These are phyloP conservation scores for Branchinecta lindahli DNA, from an alignment of 1,140 invertebrate genomes.

Conservation along the genomic window DNA sequence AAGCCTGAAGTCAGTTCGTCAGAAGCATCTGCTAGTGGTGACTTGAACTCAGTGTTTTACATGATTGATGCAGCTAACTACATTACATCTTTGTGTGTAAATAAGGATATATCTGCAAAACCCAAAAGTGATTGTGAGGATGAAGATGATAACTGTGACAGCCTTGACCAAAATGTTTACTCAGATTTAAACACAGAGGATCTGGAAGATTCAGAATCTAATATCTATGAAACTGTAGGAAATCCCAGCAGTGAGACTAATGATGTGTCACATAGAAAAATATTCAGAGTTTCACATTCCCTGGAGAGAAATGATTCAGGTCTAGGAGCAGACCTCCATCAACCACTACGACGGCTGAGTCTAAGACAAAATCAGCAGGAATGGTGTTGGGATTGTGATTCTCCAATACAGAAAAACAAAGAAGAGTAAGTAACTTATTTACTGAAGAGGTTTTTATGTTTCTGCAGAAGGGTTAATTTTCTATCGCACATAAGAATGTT, in stretches of 20 bases:
- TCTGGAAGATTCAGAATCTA: neutral
- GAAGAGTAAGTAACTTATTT: neutral
- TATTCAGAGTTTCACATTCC: neutral
- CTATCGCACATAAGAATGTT: too few species aligned
- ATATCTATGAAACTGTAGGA: neutral
- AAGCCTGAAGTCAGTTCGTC: neutral
- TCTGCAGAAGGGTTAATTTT: neutral
- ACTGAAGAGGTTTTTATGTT: neutral
- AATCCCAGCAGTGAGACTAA: neutral
- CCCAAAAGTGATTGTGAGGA: neutral
- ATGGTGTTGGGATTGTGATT: neutral
- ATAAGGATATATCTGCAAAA: neutral
- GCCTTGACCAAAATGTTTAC: neutral
- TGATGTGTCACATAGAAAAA: neutral
- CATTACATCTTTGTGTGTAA: neutral
- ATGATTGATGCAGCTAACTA: constrained; percentile 1
- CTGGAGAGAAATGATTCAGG: constrained; percentile 81
- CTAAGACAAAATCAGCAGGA: neutral
- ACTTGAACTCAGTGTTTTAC: neutral
- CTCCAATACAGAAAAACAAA: neutral
- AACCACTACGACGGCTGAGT: neutral
- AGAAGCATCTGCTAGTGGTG: neutral
- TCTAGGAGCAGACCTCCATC: constrained; percentile 56
- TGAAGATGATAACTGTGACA: neutral
- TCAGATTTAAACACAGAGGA: neutral